A percentile compares a stretch with the other conserved stretches of the same genome.
Evolutionary conservation across 2,113 vertebrate species (phyloP).

Genomic region (Spermophilus dauricus): DNA sequence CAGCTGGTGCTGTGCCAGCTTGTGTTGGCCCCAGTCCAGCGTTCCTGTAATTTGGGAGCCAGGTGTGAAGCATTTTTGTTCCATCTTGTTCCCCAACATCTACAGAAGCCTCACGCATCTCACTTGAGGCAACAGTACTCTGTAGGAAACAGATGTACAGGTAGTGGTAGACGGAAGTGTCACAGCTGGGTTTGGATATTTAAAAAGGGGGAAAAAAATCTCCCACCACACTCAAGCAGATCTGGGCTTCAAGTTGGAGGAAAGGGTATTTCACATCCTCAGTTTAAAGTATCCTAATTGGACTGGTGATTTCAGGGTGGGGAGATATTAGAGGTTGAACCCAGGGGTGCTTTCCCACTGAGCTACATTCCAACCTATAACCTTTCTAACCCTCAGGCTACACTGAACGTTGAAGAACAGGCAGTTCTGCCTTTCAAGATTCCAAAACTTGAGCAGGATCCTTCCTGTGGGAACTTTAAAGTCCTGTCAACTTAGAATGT

Average conservation of each 20-base stretch:
- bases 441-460: slow-evolving; percentile 22
- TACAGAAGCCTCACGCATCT: slow-evolving; percentile 88
- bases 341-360: background rate
- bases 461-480: slow-evolving; percentile 45
- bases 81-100: slow-evolving; percentile 90
- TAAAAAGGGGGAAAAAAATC: background rate
- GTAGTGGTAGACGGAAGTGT: slow-evolving; percentile 88
- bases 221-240: slow-evolving; percentile 72
- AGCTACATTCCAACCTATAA: background rate
- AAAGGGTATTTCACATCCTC: slow-evolving; percentile 61
- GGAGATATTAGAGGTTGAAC: background rate
- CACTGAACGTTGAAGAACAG: slow-evolving; percentile 38
- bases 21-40: slow-evolving; percentile 90
- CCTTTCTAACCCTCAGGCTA: slow-evolving; percentile 39
- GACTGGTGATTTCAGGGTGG: background rate
- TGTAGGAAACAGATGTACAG: slow-evolving; percentile 91
- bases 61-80: slow-evolving; percentile 93
- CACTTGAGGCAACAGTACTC: slow-evolving; percentile 85
- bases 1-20: slow-evolving; percentile 92
- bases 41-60: slow-evolving; percentile 90
- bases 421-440: slow-evolving; percentile 51
- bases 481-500: slow-evolving; percentile 16
- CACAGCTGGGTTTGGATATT: slow-evolving; percentile 84
- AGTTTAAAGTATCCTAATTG: slow-evolving; percentile 3
- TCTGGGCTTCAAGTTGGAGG: slow-evolving; percentile 65